Evolutionary conservation across 2,888 invertebrate species (phyloP).

Genomic region (Brenthis daphne): DNA sequence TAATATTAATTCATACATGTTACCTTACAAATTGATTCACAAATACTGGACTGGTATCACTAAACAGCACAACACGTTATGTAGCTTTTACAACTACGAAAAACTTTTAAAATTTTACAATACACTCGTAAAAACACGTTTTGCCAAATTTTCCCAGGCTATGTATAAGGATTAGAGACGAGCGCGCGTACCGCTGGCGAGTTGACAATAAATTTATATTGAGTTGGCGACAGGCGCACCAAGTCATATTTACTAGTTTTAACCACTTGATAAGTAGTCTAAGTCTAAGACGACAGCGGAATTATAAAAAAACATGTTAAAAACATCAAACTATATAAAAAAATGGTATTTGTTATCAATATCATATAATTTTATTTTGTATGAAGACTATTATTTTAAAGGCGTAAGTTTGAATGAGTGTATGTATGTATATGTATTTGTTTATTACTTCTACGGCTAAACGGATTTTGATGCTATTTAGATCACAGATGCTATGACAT

Average conservation of each 20-base stretch:
- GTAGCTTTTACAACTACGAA: neutral
- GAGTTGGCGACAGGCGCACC: conserved; percentile 54
- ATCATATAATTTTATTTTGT: too few relatives aligned
- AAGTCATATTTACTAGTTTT: conserved; percentile 66
- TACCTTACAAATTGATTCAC: conserved; percentile 18
- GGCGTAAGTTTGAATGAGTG: too few relatives aligned
- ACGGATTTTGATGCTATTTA: too few relatives aligned
- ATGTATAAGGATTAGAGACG: conserved; percentile 49
- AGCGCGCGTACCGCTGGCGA: conserved; percentile 58
- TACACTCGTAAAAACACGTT: neutral
- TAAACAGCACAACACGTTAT: conserved; percentile 9
- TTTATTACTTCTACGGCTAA: too few relatives aligned
- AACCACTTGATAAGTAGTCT: conserved; percentile 58
- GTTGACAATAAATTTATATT: conserved; percentile 71
- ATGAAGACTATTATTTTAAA: too few relatives aligned
- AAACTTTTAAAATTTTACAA: neutral
- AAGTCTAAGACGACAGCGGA: conserved; percentile 39
- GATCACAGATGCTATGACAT: too few relatives aligned
- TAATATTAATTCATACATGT: conserved; percentile 5
- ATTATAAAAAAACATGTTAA: neutral
- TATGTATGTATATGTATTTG: too few relatives aligned
- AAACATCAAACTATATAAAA: neutral
- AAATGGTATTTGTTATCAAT: too few relatives aligned
- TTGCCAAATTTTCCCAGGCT: conserved; percentile 20
- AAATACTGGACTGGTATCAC: neutral